Evolutionary conservation across 2,113 vertebrate species (phyloP).

Genomic region (Numenius arquata): DNA sequence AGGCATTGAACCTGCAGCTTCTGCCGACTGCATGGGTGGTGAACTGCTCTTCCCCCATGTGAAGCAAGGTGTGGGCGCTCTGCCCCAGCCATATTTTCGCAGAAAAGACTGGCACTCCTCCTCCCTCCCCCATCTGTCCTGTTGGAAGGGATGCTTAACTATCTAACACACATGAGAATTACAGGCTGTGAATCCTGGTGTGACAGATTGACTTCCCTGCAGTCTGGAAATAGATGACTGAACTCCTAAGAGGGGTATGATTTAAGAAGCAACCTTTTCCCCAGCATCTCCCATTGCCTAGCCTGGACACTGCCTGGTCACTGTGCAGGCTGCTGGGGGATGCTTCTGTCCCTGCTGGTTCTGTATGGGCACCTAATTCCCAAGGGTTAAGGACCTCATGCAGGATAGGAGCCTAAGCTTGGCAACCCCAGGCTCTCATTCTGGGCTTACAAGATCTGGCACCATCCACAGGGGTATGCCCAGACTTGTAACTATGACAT

Average conservation of each 20-base stretch:
- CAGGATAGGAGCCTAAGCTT: background rate
- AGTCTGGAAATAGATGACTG: conserved; percentile 7
- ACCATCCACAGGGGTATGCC: background rate
- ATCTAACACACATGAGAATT: background rate
- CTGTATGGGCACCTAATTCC: background rate
- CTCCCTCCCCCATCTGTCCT: conserved; percentile 44
- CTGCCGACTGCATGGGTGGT: background rate
- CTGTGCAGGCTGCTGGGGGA: background rate
- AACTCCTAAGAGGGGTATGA: background rate
- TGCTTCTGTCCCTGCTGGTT: background rate
- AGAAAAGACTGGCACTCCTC: conserved; percentile 41
- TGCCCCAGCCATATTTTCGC: background rate
- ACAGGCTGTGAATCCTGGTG: conserved; percentile 19
- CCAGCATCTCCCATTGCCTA: background rate
- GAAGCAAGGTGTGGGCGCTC: background rate
- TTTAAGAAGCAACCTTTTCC: background rate
- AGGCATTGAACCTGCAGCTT: background rate
- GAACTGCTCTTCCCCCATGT: background rate
- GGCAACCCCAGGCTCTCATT: background rate
- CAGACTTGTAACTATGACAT: accelerated
- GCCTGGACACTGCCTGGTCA: background rate
- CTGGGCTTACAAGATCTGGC: background rate
- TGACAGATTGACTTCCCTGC: conserved; percentile 36
- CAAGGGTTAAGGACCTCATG: background rate
- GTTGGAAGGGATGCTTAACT: conserved; percentile 25